phyloP scores from a whole-genome alignment of 2,888 invertebrate species.

The Creontiades dilutus region DNA sequence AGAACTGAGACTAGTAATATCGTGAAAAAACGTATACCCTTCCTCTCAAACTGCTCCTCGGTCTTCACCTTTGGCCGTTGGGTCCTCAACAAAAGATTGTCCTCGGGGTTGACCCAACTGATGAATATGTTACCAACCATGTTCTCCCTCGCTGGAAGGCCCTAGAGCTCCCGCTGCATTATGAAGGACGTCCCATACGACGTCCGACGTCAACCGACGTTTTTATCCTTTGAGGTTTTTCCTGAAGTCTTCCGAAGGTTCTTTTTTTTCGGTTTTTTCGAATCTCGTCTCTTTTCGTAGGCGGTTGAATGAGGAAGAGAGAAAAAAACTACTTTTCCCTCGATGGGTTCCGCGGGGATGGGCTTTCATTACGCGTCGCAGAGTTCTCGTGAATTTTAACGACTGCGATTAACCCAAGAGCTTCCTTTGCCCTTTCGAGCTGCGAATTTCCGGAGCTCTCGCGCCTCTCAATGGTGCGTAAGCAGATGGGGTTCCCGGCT shows the following conservation, averaged over 20 bases:
- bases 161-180: constrained; percentile 17
- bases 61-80: no score
- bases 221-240: constrained; percentile 4
- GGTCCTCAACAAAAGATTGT: no score
- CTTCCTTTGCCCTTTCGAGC: not conserved
- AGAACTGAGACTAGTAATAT: no score
- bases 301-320: not conserved
- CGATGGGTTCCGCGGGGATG: not conserved
- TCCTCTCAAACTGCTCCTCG: no score
- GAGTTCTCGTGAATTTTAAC: constrained; percentile 34
- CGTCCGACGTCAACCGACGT: not conserved
- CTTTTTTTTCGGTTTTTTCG: not conserved
- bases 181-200: not conserved
- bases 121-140: not conserved
- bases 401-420: constrained; percentile 8
- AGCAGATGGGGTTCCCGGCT: not conserved
- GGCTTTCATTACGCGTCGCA: constrained; percentile 22
- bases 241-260: not conserved
- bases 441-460: not conserved
- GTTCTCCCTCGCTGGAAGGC: not conserved
- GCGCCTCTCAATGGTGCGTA: not conserved
- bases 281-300: not conserved
- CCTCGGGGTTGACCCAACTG: not conserved
- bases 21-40: no score
- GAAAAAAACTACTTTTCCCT: not conserved